Evolutionary conservation across 92 coral and sea anemone species (phyloP).

Genomic region (Porites lobata): DNA sequence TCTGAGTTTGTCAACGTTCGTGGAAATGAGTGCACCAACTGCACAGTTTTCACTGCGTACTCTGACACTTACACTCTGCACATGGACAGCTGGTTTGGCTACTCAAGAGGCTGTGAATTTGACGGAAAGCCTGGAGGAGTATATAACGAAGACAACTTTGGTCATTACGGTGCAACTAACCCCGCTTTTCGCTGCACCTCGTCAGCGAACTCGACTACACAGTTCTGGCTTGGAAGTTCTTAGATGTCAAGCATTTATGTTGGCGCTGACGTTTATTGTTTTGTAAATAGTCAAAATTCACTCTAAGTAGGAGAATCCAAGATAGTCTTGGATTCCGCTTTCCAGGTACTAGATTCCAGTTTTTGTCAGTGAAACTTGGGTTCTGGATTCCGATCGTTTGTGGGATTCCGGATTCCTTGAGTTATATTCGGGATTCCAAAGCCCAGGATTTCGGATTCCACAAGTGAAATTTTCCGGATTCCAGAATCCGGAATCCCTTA

Average conservation of each 20-base stretch:
- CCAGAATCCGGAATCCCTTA: too few relatives aligned
- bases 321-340: too few relatives aligned
- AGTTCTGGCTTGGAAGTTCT: slow-evolving; percentile 57
- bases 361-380: too few relatives aligned
- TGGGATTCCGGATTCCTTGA: too few relatives aligned
- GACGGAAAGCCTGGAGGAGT: not conserved
- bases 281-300: too few relatives aligned
- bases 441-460: too few relatives aligned
- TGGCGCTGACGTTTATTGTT: too few relatives aligned
- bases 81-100: not conserved
- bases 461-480: too few relatives aligned
- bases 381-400: too few relatives aligned
- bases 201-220: slow-evolving; percentile 27
- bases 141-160: slow-evolving; percentile 47
- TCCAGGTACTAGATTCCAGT: too few relatives aligned
- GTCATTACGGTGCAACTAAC: not conserved
- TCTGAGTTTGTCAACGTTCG: not conserved
- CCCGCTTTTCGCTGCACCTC: not conserved
- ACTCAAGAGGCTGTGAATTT: not conserved
- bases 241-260: not conserved
- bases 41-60: not conserved
- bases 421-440: too few relatives aligned
- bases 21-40: not conserved
- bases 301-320: too few relatives aligned
- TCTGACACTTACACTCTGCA: not conserved